A percentile compares a stretch with the other conserved stretches of the same genome.
Conservation (phyloP, 2,888 invertebrate species). For the Ophraella communa region DNA sequence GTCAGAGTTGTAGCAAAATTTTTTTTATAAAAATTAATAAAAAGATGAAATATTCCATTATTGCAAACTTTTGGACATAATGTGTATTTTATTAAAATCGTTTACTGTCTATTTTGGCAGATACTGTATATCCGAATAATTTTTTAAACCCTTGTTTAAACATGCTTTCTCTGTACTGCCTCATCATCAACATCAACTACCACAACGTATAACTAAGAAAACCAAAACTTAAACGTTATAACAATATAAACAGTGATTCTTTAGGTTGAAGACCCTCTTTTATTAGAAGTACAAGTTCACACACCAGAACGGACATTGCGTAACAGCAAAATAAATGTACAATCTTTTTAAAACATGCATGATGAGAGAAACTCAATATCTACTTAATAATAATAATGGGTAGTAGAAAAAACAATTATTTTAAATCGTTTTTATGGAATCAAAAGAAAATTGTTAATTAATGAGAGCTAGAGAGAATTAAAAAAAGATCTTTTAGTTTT, state of each 20-base stretch:
- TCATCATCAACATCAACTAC: background rate
- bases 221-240: background rate
- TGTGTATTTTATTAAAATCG: too few species aligned
- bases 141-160: too few species aligned
- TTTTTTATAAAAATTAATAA: too few species aligned
- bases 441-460: too few species aligned
- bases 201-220: background rate
- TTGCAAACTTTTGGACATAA: too few species aligned
- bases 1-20: too few species aligned
- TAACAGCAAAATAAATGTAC: constrained; percentile 18
- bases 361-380: constrained; percentile 1
- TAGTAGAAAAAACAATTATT: background rate
- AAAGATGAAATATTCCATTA: too few species aligned
- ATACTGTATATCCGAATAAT: background rate
- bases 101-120: too few species aligned
- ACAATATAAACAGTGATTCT: constrained; percentile 11
- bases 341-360: constrained; percentile 9
- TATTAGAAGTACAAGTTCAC: constrained; percentile 15
- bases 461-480: background rate
- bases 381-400: background rate
- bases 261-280: constrained; percentile 20
- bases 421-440: background rate
- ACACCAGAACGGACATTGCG: constrained; percentile 20
- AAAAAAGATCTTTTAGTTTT: too few species aligned
- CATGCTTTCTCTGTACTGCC: background rate